A percentile compares a stretch with the other conserved stretches of the same genome.
These are phyloP conservation scores for Diachrysia chrysitis DNA, from an alignment of 2,888 invertebrate genomes.

Conservation along the genomic window DNA sequence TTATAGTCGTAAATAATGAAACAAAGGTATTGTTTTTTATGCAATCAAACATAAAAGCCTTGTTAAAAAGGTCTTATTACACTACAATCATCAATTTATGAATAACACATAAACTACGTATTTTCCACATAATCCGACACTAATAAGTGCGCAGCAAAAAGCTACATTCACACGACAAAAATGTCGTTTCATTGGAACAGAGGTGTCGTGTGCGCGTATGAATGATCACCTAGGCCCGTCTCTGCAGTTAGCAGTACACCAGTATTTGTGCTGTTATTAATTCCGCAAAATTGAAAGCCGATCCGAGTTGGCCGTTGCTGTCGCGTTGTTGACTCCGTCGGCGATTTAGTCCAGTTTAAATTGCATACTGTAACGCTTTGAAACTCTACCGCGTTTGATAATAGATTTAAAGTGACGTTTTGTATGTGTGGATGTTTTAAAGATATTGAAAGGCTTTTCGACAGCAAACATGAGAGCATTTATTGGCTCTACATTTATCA, in stretches of 20 bases:
- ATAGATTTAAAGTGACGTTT: constrained; percentile 43
- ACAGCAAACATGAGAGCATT: constrained; percentile 5
- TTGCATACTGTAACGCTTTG: constrained; percentile 63
- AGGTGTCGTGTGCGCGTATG: constrained; percentile 56
- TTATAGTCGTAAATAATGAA: background rate
- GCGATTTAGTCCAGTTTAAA: constrained; percentile 64
- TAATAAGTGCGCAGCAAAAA: constrained; percentile 45
- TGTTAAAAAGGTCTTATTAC: constrained; percentile 13
- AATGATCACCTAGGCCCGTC: constrained; percentile 60
- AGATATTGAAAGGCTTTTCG: constrained; percentile 35
- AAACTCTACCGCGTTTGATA: constrained; percentile 58
- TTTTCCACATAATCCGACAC: constrained; percentile 31
- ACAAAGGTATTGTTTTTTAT: constrained; percentile 2
- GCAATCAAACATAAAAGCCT: background rate
- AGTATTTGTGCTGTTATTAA: constrained; percentile 77
- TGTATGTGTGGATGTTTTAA: constrained; percentile 31
- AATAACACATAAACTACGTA: constrained; percentile 26
- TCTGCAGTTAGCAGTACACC: constrained; percentile 49
- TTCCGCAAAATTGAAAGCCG: constrained; percentile 80
- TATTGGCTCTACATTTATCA: background rate
- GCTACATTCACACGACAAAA: constrained; percentile 39
- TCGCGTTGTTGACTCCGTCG: constrained; percentile 59
- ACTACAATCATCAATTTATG: constrained; percentile 15
- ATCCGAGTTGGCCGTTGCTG: constrained; percentile 65
- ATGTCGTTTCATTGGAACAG: constrained; percentile 44